Base-by-base conservation (phyloP, 2,888 invertebrate genomes). In the Chesias legatella region DNA sequence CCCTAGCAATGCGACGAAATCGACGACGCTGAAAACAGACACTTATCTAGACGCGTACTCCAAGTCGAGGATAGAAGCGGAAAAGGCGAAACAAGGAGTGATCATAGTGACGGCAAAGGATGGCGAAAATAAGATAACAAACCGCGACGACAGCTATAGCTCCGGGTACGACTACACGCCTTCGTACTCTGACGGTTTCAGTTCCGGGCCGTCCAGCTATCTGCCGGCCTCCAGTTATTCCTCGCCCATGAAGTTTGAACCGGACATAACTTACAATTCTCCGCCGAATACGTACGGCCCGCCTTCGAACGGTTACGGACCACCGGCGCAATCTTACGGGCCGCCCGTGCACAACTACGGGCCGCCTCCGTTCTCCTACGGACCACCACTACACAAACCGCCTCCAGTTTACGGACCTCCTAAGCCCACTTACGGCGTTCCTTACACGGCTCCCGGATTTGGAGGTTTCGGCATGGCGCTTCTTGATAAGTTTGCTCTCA, bases 401-500 rank as follows among this genome's bases (percentile, higher is more conserved):
- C 3, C 79, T 23, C 77, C 79, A 3, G 57, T 77, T 1, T 88
- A 88, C 43, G 88, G 86, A 0, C 88, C 89, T 6, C 30, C 73
- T 4, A 85, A 78, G 54, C 83, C 89, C 21, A 75, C 80, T 1
- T 88, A 90, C 51, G 90, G 90, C 35, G 71, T 89, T 34, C 91
- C 92, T 0, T 91, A 91, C 59, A 90, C 89, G 0, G 83, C 91
- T 8, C 82, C 85, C 1, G 79, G 73, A 1, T 54, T 84, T 0
- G 33, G 39, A 17, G 13, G 13, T 2, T 33, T 45, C n/a, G 40
- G 45, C 8, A 41, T 37, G 1, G 90, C 91, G 40, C 80, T 92
- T 36, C 78, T 93, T 10, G 92, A 92, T 51, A 92, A 94, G 64
- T 77, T 94, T 0, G 91, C 92, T 30, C 77, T 92, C 11, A 94